Evolutionary conservation across 2,888 invertebrate genomes (phyloP).

Genomic region (Sarcophaga caerulescens): DNA sequence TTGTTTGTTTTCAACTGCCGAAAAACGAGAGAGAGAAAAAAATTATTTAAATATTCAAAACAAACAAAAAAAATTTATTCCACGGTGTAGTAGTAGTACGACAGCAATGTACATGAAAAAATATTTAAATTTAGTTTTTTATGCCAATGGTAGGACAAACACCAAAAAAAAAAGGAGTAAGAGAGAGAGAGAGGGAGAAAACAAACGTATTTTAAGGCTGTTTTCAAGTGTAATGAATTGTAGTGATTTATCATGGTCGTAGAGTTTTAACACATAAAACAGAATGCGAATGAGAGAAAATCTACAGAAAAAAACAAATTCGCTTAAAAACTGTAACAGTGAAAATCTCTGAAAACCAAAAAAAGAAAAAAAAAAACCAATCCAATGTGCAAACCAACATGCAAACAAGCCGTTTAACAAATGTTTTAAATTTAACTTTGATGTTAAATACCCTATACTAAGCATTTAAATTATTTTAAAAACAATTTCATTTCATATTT

Average conservation of each 20-base stretch:
- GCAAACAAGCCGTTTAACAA: constrained; percentile 24
- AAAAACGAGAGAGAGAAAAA: constrained; percentile 1
- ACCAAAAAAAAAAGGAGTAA: background rate
- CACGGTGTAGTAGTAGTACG: constrained; percentile 8
- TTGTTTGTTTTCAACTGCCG: background rate
- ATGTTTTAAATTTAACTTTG: constrained; percentile 26
- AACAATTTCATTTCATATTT: background rate
- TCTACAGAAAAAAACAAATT: constrained; percentile 9
- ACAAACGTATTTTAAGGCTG: constrained; percentile 51
- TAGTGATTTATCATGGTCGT: constrained; percentile 60
- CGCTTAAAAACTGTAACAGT: constrained; percentile 44
- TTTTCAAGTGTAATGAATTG: constrained; percentile 64
- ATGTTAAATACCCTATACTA: constrained; percentile 36
- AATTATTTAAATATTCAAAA: constrained; percentile 42
- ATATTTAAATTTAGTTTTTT: background rate
- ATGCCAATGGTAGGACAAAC: background rate
- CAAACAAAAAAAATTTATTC: background rate
- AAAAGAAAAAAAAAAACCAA: constrained; percentile 9
- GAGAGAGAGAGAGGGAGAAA: background rate
- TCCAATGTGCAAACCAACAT: background rate
- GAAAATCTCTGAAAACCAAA: constrained; percentile 27
- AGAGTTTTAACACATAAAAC: constrained; percentile 48
- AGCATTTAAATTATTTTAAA: background rate
- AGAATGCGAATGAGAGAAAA: constrained; percentile 43
- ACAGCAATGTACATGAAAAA: background rate